Evolutionary conservation across 2,113 vertebrate species (phyloP).

Genomic region (Pangasianodon gigas): DNA sequence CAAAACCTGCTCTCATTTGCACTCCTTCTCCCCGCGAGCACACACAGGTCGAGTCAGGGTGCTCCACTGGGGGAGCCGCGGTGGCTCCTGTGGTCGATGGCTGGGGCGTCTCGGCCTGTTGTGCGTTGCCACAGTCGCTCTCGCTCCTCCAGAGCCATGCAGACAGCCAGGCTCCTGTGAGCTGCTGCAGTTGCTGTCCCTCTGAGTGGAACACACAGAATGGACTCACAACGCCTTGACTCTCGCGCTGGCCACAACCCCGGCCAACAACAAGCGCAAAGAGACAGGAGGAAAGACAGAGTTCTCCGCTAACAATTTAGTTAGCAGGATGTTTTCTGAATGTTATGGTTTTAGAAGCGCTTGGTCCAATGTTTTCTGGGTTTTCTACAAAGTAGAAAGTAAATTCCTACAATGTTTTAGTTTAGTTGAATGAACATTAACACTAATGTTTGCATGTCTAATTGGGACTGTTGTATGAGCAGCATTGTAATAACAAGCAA

Average conservation of each 20-base stretch:
- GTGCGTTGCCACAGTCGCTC: conserved; percentile 52
- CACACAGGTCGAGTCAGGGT: conserved; percentile 50
- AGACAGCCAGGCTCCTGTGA: conserved; percentile 47
- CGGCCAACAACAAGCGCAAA: conserved; percentile 35
- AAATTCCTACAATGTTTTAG: neutral
- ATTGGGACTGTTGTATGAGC: neutral
- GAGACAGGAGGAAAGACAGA: conserved; percentile 41
- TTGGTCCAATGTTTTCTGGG: neutral
- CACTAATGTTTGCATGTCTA: neutral
- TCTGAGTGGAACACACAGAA: conserved; percentile 38
- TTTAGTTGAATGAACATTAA: neutral
- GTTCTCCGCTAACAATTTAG: conserved; percentile 7
- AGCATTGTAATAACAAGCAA: neutral
- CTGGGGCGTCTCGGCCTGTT: conserved; percentile 48
- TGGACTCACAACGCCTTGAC: conserved; percentile 18
- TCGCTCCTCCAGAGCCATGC: conserved; percentile 39
- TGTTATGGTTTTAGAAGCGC: neutral
- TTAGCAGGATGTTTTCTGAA: neutral
- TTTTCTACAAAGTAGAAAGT: neutral
- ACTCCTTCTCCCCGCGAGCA: conserved; percentile 19
- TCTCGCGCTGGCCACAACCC: neutral
- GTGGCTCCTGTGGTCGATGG: conserved; percentile 58
- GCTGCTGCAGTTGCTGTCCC: conserved; percentile 43
- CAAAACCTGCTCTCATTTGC: conserved; percentile 52
- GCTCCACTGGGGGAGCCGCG: conserved; percentile 47